Percentiles rank a stretch among this genome's conserved stretches.
Evolutionary conservation across 2,888 invertebrate genomes (phyloP).

Genomic region (Drosophila antonietae): DNA sequence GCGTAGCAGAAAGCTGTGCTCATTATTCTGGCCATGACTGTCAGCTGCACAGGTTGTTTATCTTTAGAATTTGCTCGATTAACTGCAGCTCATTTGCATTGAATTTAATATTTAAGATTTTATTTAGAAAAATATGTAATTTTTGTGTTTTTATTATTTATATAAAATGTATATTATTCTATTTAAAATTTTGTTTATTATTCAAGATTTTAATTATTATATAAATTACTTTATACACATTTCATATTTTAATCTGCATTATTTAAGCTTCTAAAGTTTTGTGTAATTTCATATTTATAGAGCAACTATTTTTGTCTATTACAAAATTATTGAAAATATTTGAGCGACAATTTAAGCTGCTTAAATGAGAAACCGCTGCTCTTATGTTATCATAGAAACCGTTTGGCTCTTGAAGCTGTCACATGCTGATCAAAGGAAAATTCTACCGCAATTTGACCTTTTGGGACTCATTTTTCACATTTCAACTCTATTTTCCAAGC

Average conservation of each 20-base stretch:
- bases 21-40: slow-evolving; percentile 14
- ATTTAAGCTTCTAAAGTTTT: not conserved
- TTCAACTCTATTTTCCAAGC: slow-evolving; percentile 11
- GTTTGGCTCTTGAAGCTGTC: slow-evolving; percentile 18
- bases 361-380: slow-evolving; percentile 12
- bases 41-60: not conserved
- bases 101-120: not conserved
- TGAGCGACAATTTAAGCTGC: slow-evolving; percentile 28
- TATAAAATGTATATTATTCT: not conserved
- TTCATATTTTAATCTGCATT: too few species aligned
- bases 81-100: not conserved
- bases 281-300: not conserved
- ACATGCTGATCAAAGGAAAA: slow-evolving; percentile 27
- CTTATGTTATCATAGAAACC: slow-evolving; percentile 4
- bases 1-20: not conserved
- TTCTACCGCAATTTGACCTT: slow-evolving; percentile 8
- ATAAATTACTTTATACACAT: too few species aligned
- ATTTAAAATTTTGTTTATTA: not conserved
- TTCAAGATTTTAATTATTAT: too few species aligned
- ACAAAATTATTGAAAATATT: not conserved
- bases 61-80: not conserved
- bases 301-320: not conserved
- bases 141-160: not conserved
- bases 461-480: slow-evolving; percentile 15
- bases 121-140: not conserved